These are phyloP conservation scores for Brachionus koreanus DNA, from an alignment of 1,140 invertebrate species.

Conservation along the genomic window DNA sequence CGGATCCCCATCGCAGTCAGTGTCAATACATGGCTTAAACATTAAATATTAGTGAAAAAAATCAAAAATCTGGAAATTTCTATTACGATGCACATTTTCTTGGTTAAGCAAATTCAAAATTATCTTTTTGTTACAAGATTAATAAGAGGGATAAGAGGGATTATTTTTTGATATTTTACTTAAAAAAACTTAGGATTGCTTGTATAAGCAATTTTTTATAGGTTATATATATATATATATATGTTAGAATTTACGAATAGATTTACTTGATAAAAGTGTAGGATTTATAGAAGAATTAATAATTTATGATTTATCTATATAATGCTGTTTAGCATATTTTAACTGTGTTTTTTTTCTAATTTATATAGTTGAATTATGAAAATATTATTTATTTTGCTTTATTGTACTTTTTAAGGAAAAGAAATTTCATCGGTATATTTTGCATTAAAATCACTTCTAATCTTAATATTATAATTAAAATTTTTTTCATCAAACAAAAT, in stretches of 20 bases:
- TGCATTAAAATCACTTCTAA: background rate
- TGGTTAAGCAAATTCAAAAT: background rate
- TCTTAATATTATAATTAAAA: background rate
- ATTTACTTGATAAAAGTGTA: background rate
- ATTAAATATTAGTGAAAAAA: background rate
- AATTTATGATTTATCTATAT: background rate
- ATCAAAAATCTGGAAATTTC: background rate
- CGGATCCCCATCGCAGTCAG: conserved; percentile 41
- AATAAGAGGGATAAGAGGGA: background rate
- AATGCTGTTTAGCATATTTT: background rate
- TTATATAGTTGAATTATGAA: background rate
- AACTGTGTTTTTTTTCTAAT: background rate
- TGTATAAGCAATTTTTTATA: background rate
- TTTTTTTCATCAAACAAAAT: background rate
- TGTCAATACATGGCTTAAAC: conserved; percentile 2
- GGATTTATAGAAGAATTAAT: background rate
- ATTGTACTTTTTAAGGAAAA: background rate
- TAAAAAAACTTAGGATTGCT: background rate
- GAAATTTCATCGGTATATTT: background rate
- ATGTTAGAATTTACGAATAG: background rate
- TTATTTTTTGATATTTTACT: background rate
- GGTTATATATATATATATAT: background rate
- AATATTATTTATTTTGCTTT: background rate
- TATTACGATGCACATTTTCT: conserved; percentile 19
- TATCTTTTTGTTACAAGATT: background rate